A percentile compares a stretch with the other conserved stretches of the same genome.
phyloP scores from a whole-genome alignment of 1,140 invertebrate genomes.

The Tachypleus tridentatus region DNA sequence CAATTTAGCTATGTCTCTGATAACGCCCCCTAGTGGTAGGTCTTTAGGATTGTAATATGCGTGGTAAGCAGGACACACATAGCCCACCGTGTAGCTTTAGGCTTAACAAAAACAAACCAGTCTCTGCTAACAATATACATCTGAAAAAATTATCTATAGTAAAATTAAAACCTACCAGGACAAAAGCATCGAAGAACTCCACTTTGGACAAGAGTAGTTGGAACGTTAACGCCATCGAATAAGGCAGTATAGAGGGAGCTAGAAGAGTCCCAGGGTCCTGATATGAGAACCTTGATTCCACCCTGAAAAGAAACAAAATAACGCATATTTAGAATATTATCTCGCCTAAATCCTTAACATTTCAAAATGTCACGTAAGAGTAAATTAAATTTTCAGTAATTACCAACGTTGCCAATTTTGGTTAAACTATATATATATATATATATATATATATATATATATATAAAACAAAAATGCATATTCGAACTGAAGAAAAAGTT shows the following conservation, averaged over 20 bases:
- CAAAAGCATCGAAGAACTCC: constrained; percentile 86
- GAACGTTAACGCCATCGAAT: constrained; percentile 80
- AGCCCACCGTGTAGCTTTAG: too few species aligned
- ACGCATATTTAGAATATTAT: constrained; percentile 5
- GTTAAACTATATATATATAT: background rate
- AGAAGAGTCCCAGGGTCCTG: constrained; percentile 75
- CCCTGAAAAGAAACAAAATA: constrained; percentile 36
- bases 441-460: background rate
- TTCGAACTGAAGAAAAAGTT: too few species aligned
- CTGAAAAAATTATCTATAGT: too few species aligned
- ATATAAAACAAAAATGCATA: too few species aligned
- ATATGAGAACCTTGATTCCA: constrained; percentile 65
- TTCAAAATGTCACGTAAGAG: constrained; percentile 5
- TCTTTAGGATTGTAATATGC: too few species aligned
- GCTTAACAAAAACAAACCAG: too few species aligned
- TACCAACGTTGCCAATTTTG: background rate
- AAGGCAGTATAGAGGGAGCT: constrained; percentile 73
- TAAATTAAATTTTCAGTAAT: constrained; percentile 5
- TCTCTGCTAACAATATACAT: too few species aligned
- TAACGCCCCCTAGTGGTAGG: too few species aligned
- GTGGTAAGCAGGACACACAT: too few species aligned
- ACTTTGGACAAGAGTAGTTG: constrained; percentile 71
- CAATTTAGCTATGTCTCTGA: too few species aligned
- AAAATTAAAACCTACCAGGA: constrained; percentile 36
- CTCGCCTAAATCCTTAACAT: background rate